Conservation (phyloP, 2,888 invertebrate species). For the Drosophila phalerata region DNA sequence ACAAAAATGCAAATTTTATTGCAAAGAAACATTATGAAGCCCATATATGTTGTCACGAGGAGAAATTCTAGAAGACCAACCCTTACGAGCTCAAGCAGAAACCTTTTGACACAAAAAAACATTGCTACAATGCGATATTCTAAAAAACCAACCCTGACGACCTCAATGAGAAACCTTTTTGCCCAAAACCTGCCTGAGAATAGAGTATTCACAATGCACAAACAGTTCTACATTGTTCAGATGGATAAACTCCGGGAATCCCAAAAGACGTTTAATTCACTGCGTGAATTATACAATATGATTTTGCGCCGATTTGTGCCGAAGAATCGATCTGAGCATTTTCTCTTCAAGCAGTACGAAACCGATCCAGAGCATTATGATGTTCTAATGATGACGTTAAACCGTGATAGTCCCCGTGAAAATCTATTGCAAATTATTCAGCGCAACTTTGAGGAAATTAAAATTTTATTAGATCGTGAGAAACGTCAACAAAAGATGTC, state of each 20-base stretch:
- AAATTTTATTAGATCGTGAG: background rate
- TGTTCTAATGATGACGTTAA: slow-evolving; percentile 23
- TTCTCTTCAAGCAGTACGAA: slow-evolving; percentile 25
- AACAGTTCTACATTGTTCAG: background rate
- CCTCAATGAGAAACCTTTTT: rapidly evolving
- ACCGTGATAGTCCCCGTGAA: background rate
- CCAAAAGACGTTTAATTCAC: background rate
- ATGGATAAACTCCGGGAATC: slow-evolving; percentile 8
- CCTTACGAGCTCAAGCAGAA: background rate
- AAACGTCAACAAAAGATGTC: background rate
- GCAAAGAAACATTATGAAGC: background rate
- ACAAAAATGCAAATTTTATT: slow-evolving; percentile 15
- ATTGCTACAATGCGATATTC: background rate
- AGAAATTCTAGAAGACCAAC: background rate
- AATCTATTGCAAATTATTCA: slow-evolving; percentile 20
- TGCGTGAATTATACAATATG: slow-evolving; percentile 5
- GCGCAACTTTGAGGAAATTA: slow-evolving; percentile 15
- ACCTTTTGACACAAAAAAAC: background rate
- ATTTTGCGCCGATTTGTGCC: slow-evolving; percentile 24
- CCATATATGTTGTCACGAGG: background rate
- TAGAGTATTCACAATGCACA: background rate
- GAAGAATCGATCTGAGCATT: background rate
- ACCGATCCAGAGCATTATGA: slow-evolving; percentile 33
- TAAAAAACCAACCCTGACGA: no score
- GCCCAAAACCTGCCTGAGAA: background rate